A percentile compares a stretch with the other conserved stretches of the same genome.
These are phyloP conservation scores for Akabosia matsudoensis DNA, from an alignment of 1,140 invertebrate species.

Conservation along the genomic window DNA sequence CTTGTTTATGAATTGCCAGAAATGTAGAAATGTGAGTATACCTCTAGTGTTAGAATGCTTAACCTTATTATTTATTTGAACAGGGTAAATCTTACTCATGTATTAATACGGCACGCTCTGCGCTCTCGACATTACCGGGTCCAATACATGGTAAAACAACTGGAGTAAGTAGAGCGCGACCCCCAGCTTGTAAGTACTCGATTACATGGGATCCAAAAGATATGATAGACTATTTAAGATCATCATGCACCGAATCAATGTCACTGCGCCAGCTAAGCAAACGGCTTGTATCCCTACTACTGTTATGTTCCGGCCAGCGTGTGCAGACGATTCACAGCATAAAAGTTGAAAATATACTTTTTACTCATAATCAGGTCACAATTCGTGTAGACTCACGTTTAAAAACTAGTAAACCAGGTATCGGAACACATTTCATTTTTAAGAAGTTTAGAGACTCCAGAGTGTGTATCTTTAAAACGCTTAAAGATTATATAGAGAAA, in stretches of 20 bases:
- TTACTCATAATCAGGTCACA: too few relatives aligned
- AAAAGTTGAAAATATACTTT: too few relatives aligned
- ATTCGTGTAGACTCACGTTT: too few relatives aligned
- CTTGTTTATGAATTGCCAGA: neutral
- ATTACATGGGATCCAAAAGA: neutral
- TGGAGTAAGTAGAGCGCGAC: neutral
- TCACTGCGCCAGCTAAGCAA: neutral
- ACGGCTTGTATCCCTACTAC: neutral
- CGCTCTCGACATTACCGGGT: conserved; percentile 25
- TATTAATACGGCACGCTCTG: neutral
- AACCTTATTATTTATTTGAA: neutral
- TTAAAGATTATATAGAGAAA: too few relatives aligned
- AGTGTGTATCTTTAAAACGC: too few relatives aligned
- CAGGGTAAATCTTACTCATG: neutral
- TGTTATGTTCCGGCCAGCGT: neutral
- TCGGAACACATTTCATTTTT: too few relatives aligned
- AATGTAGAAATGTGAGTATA: neutral
- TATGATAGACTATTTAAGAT: too few relatives aligned
- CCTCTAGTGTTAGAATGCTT: neutral
- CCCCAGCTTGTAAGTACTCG: neutral
- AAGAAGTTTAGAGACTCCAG: too few relatives aligned
- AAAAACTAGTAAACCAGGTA: too few relatives aligned
- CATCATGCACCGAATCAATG: neutral
- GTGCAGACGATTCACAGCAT: neutral
- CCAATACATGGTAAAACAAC: neutral